These are phyloP conservation scores for Pogonomyrmex barbatus DNA, from an alignment of 1,140 invertebrate genomes.

Conservation along the genomic window DNA sequence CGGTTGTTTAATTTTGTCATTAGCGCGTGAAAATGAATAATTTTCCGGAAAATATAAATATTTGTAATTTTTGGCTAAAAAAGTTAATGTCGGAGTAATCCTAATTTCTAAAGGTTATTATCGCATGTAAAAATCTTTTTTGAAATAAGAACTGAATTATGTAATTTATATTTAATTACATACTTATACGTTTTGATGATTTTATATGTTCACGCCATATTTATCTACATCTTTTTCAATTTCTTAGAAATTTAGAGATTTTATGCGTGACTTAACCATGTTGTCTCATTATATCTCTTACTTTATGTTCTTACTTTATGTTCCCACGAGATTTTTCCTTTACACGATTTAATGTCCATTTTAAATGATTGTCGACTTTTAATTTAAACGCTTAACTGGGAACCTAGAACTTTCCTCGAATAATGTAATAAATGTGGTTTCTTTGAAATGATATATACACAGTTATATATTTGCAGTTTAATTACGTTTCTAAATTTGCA, in stretches of 20 bases:
- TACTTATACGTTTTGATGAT: not conserved
- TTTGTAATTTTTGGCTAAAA: not conserved
- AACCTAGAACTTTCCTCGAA: not conserved
- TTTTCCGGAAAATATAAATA: constrained; percentile 5
- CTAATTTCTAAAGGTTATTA: not conserved
- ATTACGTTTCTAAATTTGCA: not conserved
- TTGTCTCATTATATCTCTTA: constrained; percentile 7
- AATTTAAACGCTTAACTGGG: constrained; percentile 26
- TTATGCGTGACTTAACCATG: not conserved
- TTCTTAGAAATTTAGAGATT: not conserved
- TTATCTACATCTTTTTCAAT: not conserved
- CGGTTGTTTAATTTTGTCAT: constrained; percentile 7
- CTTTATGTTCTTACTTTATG: not conserved
- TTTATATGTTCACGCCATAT: not conserved
- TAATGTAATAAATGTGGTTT: constrained; percentile 3
- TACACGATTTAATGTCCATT: constrained; percentile 1
- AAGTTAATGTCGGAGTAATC: not conserved
- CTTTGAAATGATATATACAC: not conserved
- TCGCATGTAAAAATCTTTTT: not conserved
- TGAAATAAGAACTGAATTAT: not conserved
- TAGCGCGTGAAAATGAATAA: constrained; percentile 9
- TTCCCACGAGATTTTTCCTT: not conserved
- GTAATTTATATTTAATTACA: not conserved
- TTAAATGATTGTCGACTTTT: not conserved
- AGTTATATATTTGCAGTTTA: not conserved